phyloP scores from a whole-genome alignment of 2,113 vertebrate genomes.

The Carettochelys insculpta region DNA sequence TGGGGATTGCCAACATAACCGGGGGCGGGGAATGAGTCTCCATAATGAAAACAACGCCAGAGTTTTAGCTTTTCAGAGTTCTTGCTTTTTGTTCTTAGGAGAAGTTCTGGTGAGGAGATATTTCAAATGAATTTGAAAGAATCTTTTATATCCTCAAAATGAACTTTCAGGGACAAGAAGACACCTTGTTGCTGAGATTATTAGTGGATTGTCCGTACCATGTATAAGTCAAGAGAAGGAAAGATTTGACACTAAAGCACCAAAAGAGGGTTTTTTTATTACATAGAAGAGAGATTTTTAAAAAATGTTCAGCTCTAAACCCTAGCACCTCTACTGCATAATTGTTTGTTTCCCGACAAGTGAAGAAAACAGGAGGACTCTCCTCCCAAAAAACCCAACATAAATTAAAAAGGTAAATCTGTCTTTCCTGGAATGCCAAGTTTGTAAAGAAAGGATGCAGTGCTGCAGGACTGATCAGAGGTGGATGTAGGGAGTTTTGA shows the following conservation, averaged over 20 bases:
- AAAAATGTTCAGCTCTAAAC: background rate
- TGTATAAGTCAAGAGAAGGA: background rate
- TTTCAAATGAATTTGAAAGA: background rate
- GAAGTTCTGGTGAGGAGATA: background rate
- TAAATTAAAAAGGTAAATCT: slow-evolving; percentile 28
- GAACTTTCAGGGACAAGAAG: background rate
- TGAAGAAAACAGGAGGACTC: slow-evolving; percentile 37
- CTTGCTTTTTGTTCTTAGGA: background rate
- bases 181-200: background rate
- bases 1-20: background rate
- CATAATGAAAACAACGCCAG: background rate
- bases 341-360: slow-evolving; percentile 19
- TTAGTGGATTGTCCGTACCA: background rate
- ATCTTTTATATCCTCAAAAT: background rate
- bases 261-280: background rate
- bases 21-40: too few relatives aligned
- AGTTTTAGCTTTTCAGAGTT: background rate
- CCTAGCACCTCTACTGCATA: background rate
- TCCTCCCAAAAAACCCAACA: slow-evolving; percentile 15
- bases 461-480: background rate
- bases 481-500: background rate
- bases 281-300: background rate
- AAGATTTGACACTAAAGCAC: slow-evolving; percentile 12
- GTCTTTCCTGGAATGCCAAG: slow-evolving; percentile 1
- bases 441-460: background rate